Evolutionary conservation across 2,888 invertebrate genomes (phyloP), one percentile per base, ranked within the genome.

Genomic region (Lobophora halterata): DNA sequence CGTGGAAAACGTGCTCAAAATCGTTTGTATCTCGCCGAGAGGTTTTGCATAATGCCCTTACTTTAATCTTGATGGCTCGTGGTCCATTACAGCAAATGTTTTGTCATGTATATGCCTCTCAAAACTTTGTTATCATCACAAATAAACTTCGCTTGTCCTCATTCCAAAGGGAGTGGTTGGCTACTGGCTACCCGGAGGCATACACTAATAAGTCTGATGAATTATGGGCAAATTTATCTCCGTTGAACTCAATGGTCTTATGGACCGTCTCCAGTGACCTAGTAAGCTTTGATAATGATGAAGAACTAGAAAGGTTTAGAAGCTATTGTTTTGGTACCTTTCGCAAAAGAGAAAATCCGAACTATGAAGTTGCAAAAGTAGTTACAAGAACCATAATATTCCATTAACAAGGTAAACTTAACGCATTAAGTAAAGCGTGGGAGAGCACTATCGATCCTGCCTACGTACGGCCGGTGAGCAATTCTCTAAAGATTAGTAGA

Each of bases 31-130:
- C 43, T 31, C 46, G 32, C 28, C 34, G 29, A 45, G 46, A 41
- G 40, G 29, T 42, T 47, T 46, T 46, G 37, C 47, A 49, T 50
- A 50, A 52, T 44, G 45, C 43, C 46, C 34, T 50, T 46, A 48
- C 40, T 52, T 42, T 45, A 43, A 45, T 49, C 45, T 49, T 47
- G 45, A 47, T 41, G 43, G 41, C 26, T 5, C n/a, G n/a, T 17
- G 17, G 17, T n/a, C 26, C 39, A 44, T 50, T 52, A 41, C 37
- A 45, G 27, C 28, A 37, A 44, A 48, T 40, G 50, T 46, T 38
- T 40, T 48, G 49, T 48, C 47, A 46, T 49, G 39, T 10, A 19
- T 19, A 35, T 23, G 16, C 2, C 7, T 3, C 14, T 23, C n/a
- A n/a, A 14, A 37, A 20, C 23, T 21, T 27, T 36, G 31, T 36